Base-by-base conservation (phyloP, 2,797 vertebrate genomes). In the Cryptoprocta ferox region DNA sequence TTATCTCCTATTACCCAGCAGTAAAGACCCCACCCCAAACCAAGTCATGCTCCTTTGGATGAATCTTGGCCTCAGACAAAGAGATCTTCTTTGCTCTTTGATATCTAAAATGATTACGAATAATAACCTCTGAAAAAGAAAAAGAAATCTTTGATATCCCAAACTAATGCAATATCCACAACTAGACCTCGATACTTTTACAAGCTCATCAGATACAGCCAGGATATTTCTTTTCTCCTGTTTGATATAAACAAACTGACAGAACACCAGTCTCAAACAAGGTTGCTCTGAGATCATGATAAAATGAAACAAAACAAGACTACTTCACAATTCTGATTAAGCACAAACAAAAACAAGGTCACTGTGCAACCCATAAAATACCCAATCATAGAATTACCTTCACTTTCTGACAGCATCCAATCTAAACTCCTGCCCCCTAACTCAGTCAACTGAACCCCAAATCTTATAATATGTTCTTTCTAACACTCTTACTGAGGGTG, bases 21-120 rank as follows among this genome's bases (percentile, higher is more conserved):
- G 63, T 91, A 78, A 95, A 97, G 45, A 87, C 18, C 45, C n/a
- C 28, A 30, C 39, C 21, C 6, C 35, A 21, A 30, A 53, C 16
- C 89, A 94, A 19, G 45, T 82, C n/a, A 66, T 7, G 19, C 35
- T 97, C 45, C 18, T 45, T 83, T 83, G 87, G 48, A 70, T 83
- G 42, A 97, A 48, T 75, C 68, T 92, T 76, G 59, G 73, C 37
- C 32, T 35, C 61, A 94, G 42, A 91, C 71, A 93, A 95, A 95
- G 32, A 96, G 37, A 83, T 86, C 28, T 76, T 9, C 39, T 90
- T 95, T 96, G 50, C 73, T 95, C 50, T 92, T 94, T 95, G 75
- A 79, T 83, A 61, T 48, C 30, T 66, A 76, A 86, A 76, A 73
- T 83, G 37, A 92, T 86, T 92, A 78, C 89, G 45, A 87, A 61